Evolutionary conservation across 2,888 invertebrate species (phyloP), one percentile per base, ranked within the genome.

Genomic region (Salpingus planirostris): DNA sequence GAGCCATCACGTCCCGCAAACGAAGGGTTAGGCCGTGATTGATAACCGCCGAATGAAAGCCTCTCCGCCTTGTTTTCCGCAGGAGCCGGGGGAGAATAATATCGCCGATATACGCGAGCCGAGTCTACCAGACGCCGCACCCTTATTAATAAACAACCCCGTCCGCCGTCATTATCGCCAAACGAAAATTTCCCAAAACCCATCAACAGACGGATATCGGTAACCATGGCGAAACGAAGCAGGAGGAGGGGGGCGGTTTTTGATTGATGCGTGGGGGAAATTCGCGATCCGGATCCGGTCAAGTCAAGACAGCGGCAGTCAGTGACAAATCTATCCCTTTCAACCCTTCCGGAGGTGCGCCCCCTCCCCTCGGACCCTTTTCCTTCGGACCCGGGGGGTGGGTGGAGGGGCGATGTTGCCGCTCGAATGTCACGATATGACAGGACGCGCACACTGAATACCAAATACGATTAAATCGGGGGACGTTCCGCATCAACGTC

Each of bases 241-340:
- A 10, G 11, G 15, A 27, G 13, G 8, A 3, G 13, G 5, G 13
- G 2, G 10, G 14, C 15, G 10, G 27, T 8, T 5, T 5, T 5
- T 5, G 18, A 18, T n/a, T n/a, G n/a, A 18, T 18, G 8, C 5
- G 8, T 5, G 18, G 18, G 18, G 18, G 22, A 30, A 30, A 36
- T 36, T 35, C 33, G 31, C 33, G 31, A 46, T 42, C 46, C 47
- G 48, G 44, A 50, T 46, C 46, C 50, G 54, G 54, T 54, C 55
- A 53, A 55, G 54, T 49, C 48, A 54, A 55, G 55, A 53, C 54
- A 52, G 46, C 47, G 48, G 49, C 50, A 52, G 55, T 54, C 57
- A 54, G 55, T 57, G 57, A 57, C 57, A 56, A 56, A 57, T 57
- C 54, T 51, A 55, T 56, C 54, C 54, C 51, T 54, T 53, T 52